These are phyloP conservation scores for Gadus macrocephalus DNA, from an alignment of 2,113 vertebrate species.

Conservation along the genomic window DNA sequence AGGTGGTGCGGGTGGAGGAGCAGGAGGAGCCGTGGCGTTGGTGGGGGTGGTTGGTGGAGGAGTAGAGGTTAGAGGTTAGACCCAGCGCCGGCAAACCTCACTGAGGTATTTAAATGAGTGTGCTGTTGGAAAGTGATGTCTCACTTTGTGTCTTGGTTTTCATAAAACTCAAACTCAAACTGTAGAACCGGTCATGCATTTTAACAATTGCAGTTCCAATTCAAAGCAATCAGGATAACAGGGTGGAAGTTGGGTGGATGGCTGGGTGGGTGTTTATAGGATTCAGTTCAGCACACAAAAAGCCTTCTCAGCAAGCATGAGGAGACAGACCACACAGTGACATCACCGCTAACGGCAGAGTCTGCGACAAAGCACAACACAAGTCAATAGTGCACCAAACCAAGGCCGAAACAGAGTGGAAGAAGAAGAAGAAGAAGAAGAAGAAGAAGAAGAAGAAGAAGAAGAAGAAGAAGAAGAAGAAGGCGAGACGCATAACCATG, in stretches of 20 bases:
- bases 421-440: conserved; percentile 38
- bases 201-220: too few species aligned
- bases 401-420: conserved; percentile 55
- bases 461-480: conserved; percentile 39
- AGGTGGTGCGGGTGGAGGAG: conserved; percentile 14
- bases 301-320: conserved; percentile 50
- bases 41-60: conserved; percentile 16
- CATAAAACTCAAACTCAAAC: too few species aligned
- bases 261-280: not conserved
- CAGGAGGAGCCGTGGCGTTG: not conserved
- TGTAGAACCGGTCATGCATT: too few species aligned
- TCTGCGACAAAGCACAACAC: conserved; percentile 59
- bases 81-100: conserved; percentile 32
- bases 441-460: conserved; percentile 43
- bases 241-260: not conserved
- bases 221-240: conserved; percentile 4
- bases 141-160: not conserved
- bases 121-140: conserved; percentile 42
- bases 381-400: conserved; percentile 65
- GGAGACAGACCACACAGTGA: conserved; percentile 50
- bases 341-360: conserved; percentile 61
- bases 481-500: conserved; percentile 67
- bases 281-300: conserved; percentile 66
- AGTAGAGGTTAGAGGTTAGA: conserved; percentile 18
- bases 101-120: conserved; percentile 63